Conservation (phyloP, 2,888 invertebrate genomes). For the Meteorus cinctellus region DNA sequence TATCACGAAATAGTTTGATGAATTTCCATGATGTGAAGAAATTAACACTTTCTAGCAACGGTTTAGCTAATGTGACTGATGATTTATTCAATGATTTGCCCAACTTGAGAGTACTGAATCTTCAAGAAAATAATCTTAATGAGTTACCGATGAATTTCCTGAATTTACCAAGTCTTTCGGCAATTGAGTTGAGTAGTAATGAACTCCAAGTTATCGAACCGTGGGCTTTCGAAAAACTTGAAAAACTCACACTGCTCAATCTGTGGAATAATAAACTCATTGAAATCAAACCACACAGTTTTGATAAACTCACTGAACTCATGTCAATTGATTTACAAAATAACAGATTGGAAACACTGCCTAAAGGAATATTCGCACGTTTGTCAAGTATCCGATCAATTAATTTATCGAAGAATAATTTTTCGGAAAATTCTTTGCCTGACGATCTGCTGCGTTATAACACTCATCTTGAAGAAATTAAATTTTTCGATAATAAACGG, state of each 20-base stretch:
- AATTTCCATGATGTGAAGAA: constrained; percentile 76
- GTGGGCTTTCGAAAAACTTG: constrained; percentile 78
- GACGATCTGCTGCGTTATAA: constrained; percentile 77
- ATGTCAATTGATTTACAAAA: constrained; percentile 81
- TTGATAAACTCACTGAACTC: constrained; percentile 79
- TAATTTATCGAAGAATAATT: constrained; percentile 81
- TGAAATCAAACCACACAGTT: constrained; percentile 78
- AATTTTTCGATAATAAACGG: constrained; percentile 63
- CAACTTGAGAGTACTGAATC: constrained; percentile 79
- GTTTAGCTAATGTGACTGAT: constrained; percentile 77
- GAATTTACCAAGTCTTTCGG: constrained; percentile 71
- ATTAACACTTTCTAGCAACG: constrained; percentile 78
- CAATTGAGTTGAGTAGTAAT: constrained; percentile 79
- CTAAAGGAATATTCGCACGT: constrained; percentile 78
- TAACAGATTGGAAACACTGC: constrained; percentile 79
- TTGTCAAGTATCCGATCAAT: constrained; percentile 79
- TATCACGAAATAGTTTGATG: constrained; percentile 77
- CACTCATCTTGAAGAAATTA: constrained; percentile 74
- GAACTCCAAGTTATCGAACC: constrained; percentile 78
- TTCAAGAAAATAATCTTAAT: constrained; percentile 63
- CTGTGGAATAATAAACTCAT: constrained; percentile 82
- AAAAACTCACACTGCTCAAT: constrained; percentile 78
- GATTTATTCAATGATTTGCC: constrained; percentile 77
- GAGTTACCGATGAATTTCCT: constrained; percentile 59
- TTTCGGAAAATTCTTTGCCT: constrained; percentile 76